phyloP scores from a whole-genome alignment of 2,113 vertebrate species.

The Oryzias javanicus region DNA sequence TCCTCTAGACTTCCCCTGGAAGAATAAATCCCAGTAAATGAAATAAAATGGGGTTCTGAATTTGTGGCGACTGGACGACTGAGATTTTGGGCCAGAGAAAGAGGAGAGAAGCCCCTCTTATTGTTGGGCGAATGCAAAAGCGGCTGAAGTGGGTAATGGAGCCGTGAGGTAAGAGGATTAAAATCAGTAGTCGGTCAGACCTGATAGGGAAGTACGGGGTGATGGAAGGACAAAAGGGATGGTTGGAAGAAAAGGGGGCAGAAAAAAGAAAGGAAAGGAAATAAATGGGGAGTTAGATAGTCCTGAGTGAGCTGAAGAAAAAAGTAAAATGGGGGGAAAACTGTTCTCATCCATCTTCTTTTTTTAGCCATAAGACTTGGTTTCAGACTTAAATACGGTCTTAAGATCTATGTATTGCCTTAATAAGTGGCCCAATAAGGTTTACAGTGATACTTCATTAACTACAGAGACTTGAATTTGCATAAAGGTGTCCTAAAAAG shows the following conservation, averaged over 20 bases:
- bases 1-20: slow-evolving; percentile 31
- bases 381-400: slow-evolving; percentile 26
- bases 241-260: slow-evolving; percentile 19
- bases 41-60: slow-evolving; percentile 43
- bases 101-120: slow-evolving; percentile 39
- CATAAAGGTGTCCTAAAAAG: too few species aligned
- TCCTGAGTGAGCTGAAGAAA: slow-evolving; percentile 27
- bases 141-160: slow-evolving; percentile 70
- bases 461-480: background rate
- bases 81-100: slow-evolving; percentile 42
- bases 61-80: slow-evolving; percentile 32
- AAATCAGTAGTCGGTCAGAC: slow-evolving; percentile 67
- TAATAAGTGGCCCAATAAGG: slow-evolving; percentile 22
- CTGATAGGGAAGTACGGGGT: slow-evolving; percentile 61
- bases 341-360: slow-evolving; percentile 18
- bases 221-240: slow-evolving; percentile 62
- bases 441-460: slow-evolving; percentile 37
- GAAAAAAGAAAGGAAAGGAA: slow-evolving; percentile 29
- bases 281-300: slow-evolving; percentile 41
- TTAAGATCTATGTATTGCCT: slow-evolving; percentile 33
- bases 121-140: slow-evolving; percentile 63
- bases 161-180: slow-evolving; percentile 74
- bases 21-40: slow-evolving; percentile 48
- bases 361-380: slow-evolving; percentile 15
- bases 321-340: slow-evolving; percentile 33